Evolutionary conservation across 1,140 invertebrate genomes (phyloP).

Genomic region (Venustaconcha ellipsiformis): DNA sequence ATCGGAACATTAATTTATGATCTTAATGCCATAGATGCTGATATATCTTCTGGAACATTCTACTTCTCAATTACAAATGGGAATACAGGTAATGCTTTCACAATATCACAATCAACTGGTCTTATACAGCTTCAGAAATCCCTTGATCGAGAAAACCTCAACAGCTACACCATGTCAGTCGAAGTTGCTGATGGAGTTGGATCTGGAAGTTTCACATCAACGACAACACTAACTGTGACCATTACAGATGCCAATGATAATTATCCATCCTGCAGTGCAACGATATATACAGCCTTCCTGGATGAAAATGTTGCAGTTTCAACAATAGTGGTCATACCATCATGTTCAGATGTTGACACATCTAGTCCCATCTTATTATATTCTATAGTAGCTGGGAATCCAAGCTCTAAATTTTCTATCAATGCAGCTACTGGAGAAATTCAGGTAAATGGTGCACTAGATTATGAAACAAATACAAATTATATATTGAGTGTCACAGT

Average conservation of each 20-base stretch:
- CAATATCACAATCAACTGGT: conserved; percentile 26
- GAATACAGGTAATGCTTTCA: conserved; percentile 22
- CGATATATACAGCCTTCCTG: conserved; percentile 38
- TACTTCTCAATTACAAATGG: conserved; percentile 28
- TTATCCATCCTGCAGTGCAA: conserved; percentile 33
- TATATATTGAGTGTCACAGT: conserved; percentile 28
- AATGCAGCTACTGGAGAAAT: conserved; percentile 20
- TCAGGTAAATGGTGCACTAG: conserved; percentile 16
- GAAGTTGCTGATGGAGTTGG: conserved; percentile 87
- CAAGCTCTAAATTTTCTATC: conserved; percentile 27
- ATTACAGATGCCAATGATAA: conserved; percentile 44
- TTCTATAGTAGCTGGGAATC: conserved; percentile 34
- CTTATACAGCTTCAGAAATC: conserved; percentile 22
- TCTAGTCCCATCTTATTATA: conserved; percentile 21
- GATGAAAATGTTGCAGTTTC: conserved; percentile 38
- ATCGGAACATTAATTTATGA: conserved; percentile 67
- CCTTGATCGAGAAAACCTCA: conserved; percentile 36
- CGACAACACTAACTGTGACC: conserved; percentile 31
- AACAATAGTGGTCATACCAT: conserved; percentile 6
- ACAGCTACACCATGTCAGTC: conserved; percentile 83
- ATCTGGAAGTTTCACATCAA: conserved; percentile 70
- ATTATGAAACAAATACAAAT: conserved; percentile 32
- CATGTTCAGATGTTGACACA: conserved; percentile 23
- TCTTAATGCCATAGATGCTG: conserved; percentile 88
- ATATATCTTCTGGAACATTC: conserved; percentile 73